A percentile compares a stretch with the other conserved stretches of the same genome.
phyloP scores from a whole-genome alignment of 2,888 invertebrate species.

The Chouioia cunea region DNA sequence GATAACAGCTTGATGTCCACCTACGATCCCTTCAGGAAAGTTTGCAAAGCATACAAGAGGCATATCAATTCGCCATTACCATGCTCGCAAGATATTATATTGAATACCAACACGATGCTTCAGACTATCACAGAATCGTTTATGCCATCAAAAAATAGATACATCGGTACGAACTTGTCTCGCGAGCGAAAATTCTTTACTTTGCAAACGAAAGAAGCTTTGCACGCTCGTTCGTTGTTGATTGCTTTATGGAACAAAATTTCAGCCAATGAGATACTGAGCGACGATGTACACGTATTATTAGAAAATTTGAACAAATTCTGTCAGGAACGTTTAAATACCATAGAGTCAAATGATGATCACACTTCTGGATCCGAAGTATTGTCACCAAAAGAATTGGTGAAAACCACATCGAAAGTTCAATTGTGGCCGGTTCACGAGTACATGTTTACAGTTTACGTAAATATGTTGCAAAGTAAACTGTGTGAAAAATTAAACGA shows the following conservation, averaged over 20 bases:
- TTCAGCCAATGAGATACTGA: slow-evolving; percentile 49
- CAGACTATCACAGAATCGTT: slow-evolving; percentile 49
- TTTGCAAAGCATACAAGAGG: slow-evolving; percentile 57
- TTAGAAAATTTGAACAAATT: slow-evolving; percentile 50
- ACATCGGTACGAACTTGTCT: slow-evolving; percentile 40
- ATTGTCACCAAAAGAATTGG: slow-evolving; percentile 45
- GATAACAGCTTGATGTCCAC: slow-evolving; percentile 49
- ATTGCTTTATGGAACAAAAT: slow-evolving; percentile 54
- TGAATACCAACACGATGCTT: slow-evolving; percentile 49
- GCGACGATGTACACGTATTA: slow-evolving; percentile 38
- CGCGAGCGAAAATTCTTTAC: slow-evolving; percentile 53
- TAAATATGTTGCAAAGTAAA: slow-evolving; percentile 52
- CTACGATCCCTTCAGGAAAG: slow-evolving; percentile 57
- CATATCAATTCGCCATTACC: slow-evolving; percentile 54
- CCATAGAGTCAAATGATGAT: slow-evolving; percentile 46
- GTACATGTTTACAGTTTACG: slow-evolving; percentile 69
- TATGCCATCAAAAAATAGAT: slow-evolving; percentile 48
- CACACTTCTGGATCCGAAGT: slow-evolving; percentile 17
- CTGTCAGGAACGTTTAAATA: slow-evolving; percentile 47
- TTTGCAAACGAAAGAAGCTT: slow-evolving; percentile 50
- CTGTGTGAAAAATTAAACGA: slow-evolving; percentile 46
- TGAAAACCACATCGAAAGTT: slow-evolving; percentile 60
- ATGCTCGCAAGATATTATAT: slow-evolving; percentile 52
- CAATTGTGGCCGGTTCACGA: slow-evolving; percentile 74
- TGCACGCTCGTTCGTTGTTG: slow-evolving; percentile 47